Base-by-base conservation (phyloP, 2,113 vertebrate species). In the Macrotis lagotis region DNA sequence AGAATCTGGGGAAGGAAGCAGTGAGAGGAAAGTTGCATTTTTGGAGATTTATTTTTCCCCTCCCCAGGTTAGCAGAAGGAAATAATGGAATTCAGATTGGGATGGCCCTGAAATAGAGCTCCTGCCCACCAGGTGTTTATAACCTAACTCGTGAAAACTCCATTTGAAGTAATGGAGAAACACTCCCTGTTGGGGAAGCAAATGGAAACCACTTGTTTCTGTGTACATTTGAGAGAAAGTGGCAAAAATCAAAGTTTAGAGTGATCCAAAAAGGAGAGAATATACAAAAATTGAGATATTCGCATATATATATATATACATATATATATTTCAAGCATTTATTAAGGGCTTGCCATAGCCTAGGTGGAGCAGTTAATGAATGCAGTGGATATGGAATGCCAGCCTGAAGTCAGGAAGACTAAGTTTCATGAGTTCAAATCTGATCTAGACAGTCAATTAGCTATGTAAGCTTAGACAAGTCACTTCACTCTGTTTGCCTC, bases 51-150 rank as follows among this genome's bases (percentile, higher is more conserved):
- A 90, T 97, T 97, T 97, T 92, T 88, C 51, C 74, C 93, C 93
- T 95, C 95, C 92, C 96, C 94, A 92, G 96, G 96, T 97, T 96
- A 97, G 93, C 93, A 48, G 47, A 83, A 95, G 92, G n/a, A 96
- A 96, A 97, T 93, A 95, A 96, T 88, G 88, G 74, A 96, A 96
- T 94, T 96, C 92, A 96, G 93, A 94, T 74, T 53, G 93, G 89
- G 97, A 95, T 88, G 94, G 92, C 93, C 96, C 48, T 74, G 93
- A 55, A 83, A 48, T 92, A 91, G 94, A 97, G 95, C 96, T 94
- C 92, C 88, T 95, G 94, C 94, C 93, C 95, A 93, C 92, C 93
- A 97, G 96, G 96, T 96, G 89, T 96, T 96, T 97, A 96, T 94
- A n/a, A n/a, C 93, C 94, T 49, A 92, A 95, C 91, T 95, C 92